Percentiles rank a stretch among this genome's conserved stretches.
Conservation (phyloP, 1,140 invertebrate genomes). For the Melanaphis sacchari region DNA sequence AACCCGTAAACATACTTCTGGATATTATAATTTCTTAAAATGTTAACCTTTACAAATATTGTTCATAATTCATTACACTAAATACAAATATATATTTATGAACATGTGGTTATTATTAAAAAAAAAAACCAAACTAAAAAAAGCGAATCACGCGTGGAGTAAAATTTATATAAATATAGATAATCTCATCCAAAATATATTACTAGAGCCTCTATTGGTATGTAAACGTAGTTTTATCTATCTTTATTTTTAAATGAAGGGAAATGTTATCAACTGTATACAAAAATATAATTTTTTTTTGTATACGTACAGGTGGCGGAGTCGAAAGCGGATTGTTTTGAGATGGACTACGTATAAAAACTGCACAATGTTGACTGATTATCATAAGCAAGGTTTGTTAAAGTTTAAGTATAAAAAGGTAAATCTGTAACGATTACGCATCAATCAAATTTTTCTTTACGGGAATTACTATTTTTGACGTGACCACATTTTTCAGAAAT, state of each 20-base stretch:
- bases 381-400: neutral
- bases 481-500: neutral
- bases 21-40: neutral
- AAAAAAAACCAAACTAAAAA: neutral
- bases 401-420: neutral
- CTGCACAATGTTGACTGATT: neutral
- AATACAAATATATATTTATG: constrained; percentile 24
- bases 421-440: neutral
- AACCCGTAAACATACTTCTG: neutral
- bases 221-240: neutral
- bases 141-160: neutral
- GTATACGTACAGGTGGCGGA: neutral
- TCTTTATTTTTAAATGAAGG: neutral
- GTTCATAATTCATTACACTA: neutral
- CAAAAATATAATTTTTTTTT: neutral
- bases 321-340: neutral
- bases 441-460: neutral
- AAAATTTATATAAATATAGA: constrained; percentile 11
- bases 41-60: neutral
- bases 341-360: neutral
- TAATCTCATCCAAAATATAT: neutral
- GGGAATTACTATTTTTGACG: neutral
- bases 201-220: neutral
- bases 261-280: neutral
- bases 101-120: neutral